Evolutionary conservation across 2,797 vertebrate genomes (phyloP).

Genomic region (Echeneis naucrates): DNA sequence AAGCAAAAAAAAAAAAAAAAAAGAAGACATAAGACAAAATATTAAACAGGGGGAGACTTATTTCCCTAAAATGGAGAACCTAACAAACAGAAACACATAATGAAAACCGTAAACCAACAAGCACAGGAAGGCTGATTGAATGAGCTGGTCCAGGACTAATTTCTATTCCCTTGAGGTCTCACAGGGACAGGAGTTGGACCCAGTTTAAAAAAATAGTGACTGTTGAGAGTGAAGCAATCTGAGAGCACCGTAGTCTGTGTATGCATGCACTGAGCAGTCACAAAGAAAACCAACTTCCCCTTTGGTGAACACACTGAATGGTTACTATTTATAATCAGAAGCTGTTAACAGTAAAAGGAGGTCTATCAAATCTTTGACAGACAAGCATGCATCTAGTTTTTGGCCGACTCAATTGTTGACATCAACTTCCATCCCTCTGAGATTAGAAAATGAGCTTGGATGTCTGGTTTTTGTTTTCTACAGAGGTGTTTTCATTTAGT

Average conservation of each 20-base stretch:
- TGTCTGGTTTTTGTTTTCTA: not conserved
- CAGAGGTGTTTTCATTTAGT: not conserved
- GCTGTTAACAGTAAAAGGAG: not conserved
- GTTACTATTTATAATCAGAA: constrained; percentile 21
- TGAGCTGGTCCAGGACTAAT: constrained; percentile 23
- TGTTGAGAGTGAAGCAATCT: constrained; percentile 35
- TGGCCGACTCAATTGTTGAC: not conserved
- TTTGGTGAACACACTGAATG: not conserved
- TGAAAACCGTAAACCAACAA: not conserved
- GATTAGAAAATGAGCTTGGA: not conserved
- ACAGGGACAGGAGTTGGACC: constrained; percentile 8
- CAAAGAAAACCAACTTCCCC: constrained; percentile 28
- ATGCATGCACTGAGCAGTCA: constrained; percentile 6
- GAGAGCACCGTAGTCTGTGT: constrained; percentile 18
- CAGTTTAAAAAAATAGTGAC: constrained; percentile 9
- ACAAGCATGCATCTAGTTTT: not conserved
- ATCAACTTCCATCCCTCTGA: not conserved
- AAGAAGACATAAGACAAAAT: constrained; percentile 12
- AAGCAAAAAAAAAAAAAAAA: constrained; percentile 27
- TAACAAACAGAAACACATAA: not conserved
- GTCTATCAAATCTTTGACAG: not conserved
- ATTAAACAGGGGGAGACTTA: constrained; percentile 15
- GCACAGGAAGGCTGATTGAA: constrained; percentile 25
- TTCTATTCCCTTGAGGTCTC: constrained; percentile 34
- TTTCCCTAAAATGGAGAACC: not conserved